phyloP scores from a whole-genome alignment of 1,140 invertebrate species.

The Lethrus apterus region DNA sequence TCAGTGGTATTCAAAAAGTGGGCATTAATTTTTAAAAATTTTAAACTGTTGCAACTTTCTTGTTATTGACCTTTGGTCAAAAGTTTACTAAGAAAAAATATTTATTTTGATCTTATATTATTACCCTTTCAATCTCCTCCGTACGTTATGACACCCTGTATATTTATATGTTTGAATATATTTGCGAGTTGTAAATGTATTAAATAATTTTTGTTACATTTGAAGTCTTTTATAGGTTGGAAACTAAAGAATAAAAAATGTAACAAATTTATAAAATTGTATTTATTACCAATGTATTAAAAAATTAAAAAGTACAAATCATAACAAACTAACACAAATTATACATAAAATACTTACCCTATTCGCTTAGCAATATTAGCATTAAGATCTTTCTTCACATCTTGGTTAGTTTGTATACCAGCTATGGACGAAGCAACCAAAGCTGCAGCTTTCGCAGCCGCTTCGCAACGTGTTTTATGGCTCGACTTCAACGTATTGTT shows the following conservation, averaged over 20 bases:
- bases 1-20: no score
- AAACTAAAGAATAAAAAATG: neutral
- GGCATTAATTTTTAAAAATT: no score
- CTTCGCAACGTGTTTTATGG: constrained; percentile 34
- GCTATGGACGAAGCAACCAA: constrained; percentile 25
- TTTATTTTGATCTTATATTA: no score
- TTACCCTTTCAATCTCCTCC: no score
- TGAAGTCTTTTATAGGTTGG: neutral
- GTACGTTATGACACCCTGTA: no score
- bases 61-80: no score
- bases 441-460: constrained; percentile 33
- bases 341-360: constrained; percentile 16
- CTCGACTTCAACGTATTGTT: constrained; percentile 14
- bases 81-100: no score
- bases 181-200: neutral
- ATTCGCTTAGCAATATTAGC: constrained; percentile 19
- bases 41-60: no score
- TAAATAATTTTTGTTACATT: neutral
- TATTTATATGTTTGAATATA: no score
- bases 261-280: no score
- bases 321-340: neutral
- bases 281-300: no score
- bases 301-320: neutral
- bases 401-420: constrained; percentile 18
- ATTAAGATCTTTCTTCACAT: constrained; percentile 21